phyloP scores from a whole-genome alignment of 1,140 invertebrate genomes.

The Homarus americanus region DNA sequence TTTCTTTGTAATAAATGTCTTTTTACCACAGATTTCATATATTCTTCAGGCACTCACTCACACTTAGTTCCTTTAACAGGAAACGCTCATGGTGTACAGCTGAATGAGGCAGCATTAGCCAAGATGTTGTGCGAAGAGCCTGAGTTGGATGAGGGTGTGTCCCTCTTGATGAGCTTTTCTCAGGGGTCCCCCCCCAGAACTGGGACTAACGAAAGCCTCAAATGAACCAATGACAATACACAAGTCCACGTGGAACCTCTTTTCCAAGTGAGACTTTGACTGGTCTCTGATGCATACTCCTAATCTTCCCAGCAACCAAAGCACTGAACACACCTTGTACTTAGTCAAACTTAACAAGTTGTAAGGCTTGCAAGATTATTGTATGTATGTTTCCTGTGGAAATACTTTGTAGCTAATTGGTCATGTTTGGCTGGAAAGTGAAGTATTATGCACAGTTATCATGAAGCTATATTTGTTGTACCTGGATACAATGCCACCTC shows the following conservation, averaged over 20 bases:
- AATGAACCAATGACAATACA: background rate
- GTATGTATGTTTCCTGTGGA: slow-evolving; percentile 5
- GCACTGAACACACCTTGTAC: background rate
- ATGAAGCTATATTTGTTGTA: slow-evolving; percentile 1
- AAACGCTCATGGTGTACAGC: slow-evolving; percentile 39
- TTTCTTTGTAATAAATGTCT: no score
- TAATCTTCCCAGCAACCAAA: background rate
- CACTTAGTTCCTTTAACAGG: slow-evolving; percentile 5
- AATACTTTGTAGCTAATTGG: background rate
- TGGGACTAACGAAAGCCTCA: background rate
- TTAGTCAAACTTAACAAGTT: background rate
- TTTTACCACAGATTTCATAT: no score
- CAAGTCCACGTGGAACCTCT: background rate
- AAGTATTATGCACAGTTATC: slow-evolving; percentile 10
- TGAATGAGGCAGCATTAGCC: slow-evolving; percentile 44
- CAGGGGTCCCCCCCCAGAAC: slow-evolving; percentile 27
- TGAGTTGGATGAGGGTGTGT: slow-evolving; percentile 36
- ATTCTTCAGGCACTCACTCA: no score
- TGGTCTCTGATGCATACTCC: slow-evolving; percentile 2
- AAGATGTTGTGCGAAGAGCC: slow-evolving; percentile 35
- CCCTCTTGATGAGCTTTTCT: slow-evolving; percentile 54
- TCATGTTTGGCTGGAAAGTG: background rate
- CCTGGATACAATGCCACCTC: background rate
- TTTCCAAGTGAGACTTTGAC: background rate
- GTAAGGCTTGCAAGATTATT: background rate